phyloP scores from a whole-genome alignment of 2,113 vertebrate species.

The Stigmatopora nigra region DNA sequence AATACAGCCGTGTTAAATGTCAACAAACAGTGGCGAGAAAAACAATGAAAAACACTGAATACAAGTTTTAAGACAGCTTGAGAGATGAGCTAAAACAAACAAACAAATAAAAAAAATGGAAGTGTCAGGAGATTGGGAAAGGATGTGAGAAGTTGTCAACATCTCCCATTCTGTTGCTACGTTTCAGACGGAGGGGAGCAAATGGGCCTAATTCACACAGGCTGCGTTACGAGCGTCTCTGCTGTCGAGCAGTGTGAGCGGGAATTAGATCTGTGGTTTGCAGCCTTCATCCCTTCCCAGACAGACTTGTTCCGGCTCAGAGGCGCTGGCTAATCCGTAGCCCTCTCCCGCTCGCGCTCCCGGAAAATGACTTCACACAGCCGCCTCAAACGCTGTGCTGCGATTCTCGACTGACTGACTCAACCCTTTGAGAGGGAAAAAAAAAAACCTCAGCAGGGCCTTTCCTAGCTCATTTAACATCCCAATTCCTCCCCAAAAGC shows the following conservation, averaged over 20 bases:
- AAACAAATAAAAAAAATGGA: constrained; percentile 9
- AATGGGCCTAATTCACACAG: constrained; percentile 70
- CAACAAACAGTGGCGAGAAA: constrained; percentile 54
- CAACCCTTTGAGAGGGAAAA: constrained; percentile 26
- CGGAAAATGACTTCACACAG: constrained; percentile 73
- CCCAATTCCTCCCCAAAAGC: constrained; percentile 58
- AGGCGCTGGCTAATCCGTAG: constrained; percentile 72
- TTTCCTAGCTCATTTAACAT: constrained; percentile 73
- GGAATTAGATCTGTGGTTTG: constrained; percentile 72
- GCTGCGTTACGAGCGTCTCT: constrained; percentile 57
- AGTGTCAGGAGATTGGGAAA: constrained; percentile 45
- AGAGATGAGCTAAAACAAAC: constrained; percentile 37
- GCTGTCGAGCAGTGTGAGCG: constrained; percentile 66
- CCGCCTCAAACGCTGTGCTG: constrained; percentile 67
- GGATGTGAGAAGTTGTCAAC: constrained; percentile 66
- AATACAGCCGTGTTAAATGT: constrained; percentile 51
- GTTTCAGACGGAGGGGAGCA: constrained; percentile 61
- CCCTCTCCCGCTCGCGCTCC: constrained; percentile 68
- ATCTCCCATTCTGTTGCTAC: constrained; percentile 47
- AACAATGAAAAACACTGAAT: constrained; percentile 36
- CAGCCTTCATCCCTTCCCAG: constrained; percentile 71
- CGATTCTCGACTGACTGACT: constrained; percentile 67
- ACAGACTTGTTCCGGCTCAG: constrained; percentile 76
- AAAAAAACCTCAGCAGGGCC: constrained; percentile 49
- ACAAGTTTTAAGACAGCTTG: constrained; percentile 33